Conservation (phyloP, 2,113 vertebrate species). For the Microcebus jonahi region DNA sequence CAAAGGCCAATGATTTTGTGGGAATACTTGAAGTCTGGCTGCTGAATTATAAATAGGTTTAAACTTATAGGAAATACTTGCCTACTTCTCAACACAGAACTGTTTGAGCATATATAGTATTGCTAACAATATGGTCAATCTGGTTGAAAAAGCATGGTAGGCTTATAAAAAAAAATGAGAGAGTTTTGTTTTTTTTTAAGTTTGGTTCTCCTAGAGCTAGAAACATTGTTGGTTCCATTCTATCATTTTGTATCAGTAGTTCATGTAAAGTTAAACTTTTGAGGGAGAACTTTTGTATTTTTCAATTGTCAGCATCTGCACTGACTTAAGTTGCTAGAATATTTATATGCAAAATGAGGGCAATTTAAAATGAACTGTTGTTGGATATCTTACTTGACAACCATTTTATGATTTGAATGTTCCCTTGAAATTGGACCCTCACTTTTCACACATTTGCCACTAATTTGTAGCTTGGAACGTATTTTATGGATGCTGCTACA, state of each 20-base stretch:
- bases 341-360: neutral
- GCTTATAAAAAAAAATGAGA: neutral
- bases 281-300: neutral
- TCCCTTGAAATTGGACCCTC: neutral
- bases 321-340: neutral
- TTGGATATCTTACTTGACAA: neutral
- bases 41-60: neutral
- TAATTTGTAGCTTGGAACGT: neutral
- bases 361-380: neutral
- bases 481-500: neutral
- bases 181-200: neutral
- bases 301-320: conserved; percentile 57
- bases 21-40: neutral
- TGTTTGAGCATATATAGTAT: neutral
- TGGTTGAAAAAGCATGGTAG: conserved; percentile 70
- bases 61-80: neutral
- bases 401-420: neutral
- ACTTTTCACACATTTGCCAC: neutral
- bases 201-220: conserved; percentile 46
- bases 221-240: neutral
- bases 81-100: neutral
- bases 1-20: neutral
- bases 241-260: conserved; percentile 72
- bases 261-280: conserved; percentile 71
- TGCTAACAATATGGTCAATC: neutral